These are phyloP conservation scores for Parnassius mnemosyne DNA, from an alignment of 2,888 invertebrate genomes.

Conservation along the genomic window DNA sequence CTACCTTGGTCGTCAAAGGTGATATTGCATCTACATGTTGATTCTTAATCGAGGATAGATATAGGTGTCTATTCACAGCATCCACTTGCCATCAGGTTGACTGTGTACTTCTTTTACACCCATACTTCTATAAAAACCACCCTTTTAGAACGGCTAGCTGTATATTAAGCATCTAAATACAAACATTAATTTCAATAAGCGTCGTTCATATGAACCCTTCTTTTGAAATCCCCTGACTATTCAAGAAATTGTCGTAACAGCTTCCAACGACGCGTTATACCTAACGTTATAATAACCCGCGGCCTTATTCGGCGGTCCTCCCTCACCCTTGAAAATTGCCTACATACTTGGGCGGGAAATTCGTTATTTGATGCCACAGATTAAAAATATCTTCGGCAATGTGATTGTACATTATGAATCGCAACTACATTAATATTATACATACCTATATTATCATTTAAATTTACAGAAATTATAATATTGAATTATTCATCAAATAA, in stretches of 20 bases:
- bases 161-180: slow-evolving; percentile 14
- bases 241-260: slow-evolving; percentile 62
- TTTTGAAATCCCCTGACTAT: slow-evolving; percentile 43
- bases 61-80: no score
- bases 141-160: no score
- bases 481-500: no score
- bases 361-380: slow-evolving; percentile 26
- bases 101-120: no score
- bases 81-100: no score
- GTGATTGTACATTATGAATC: not conserved
- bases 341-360: slow-evolving; percentile 34
- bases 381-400: slow-evolving; percentile 23
- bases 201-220: slow-evolving; percentile 26
- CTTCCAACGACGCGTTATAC: slow-evolving; percentile 53
- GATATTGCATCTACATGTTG: no score
- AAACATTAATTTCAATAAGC: slow-evolving; percentile 31
- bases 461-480: no score
- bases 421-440: no score
- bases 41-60: no score
- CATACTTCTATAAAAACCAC: no score
- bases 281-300: slow-evolving; percentile 43
- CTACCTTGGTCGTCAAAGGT: no score
- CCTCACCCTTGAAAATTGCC: slow-evolving; percentile 39
- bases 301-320: slow-evolving; percentile 37
- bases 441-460: no score